These are phyloP conservation scores for Coelogynopora nodosa DNA, from an alignment of 2,888 invertebrate species.

Conservation along the genomic window DNA sequence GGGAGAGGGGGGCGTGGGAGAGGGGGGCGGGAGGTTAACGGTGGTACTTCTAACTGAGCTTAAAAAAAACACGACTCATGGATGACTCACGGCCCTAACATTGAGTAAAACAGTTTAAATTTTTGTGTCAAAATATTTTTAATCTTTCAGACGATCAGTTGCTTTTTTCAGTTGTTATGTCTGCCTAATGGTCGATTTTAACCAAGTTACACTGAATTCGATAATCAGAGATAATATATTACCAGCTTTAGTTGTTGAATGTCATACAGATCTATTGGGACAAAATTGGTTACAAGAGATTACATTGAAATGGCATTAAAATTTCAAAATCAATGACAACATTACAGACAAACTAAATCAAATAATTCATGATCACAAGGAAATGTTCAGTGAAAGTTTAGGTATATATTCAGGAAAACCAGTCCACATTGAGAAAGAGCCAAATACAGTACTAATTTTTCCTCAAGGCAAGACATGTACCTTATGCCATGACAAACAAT, in stretches of 20 bases:
- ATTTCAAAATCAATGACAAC: neutral
- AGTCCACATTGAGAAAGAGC: neutral
- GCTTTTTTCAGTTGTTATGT: too few relatives aligned
- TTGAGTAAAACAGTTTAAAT: too few relatives aligned
- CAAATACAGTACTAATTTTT: neutral
- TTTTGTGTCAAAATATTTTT: too few relatives aligned
- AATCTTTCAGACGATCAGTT: too few relatives aligned
- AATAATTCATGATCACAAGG: neutral
- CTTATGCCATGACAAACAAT: slow-evolving; percentile 22
- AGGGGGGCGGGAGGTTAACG: too few relatives aligned
- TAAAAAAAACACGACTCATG: too few relatives aligned
- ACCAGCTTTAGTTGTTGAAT: neutral
- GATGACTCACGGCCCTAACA: too few relatives aligned
- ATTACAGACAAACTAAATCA: neutral
- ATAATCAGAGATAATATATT: neutral
- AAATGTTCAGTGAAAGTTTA: neutral
- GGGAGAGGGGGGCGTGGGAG: too few relatives aligned
- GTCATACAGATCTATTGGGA: slow-evolving; percentile 21
- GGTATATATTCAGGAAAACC: slow-evolving; percentile 16
- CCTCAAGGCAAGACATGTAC: slow-evolving; percentile 4
- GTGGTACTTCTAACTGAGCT: too few relatives aligned
- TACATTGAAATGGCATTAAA: neutral
- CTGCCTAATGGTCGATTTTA: too few relatives aligned
- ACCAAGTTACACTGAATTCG: too few relatives aligned
- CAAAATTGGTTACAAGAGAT: slow-evolving; percentile 15